A percentile compares a stretch with the other conserved stretches of the same genome.
phyloP scores from a whole-genome alignment of 2,888 invertebrate genomes.

The Thumatha senex region DNA sequence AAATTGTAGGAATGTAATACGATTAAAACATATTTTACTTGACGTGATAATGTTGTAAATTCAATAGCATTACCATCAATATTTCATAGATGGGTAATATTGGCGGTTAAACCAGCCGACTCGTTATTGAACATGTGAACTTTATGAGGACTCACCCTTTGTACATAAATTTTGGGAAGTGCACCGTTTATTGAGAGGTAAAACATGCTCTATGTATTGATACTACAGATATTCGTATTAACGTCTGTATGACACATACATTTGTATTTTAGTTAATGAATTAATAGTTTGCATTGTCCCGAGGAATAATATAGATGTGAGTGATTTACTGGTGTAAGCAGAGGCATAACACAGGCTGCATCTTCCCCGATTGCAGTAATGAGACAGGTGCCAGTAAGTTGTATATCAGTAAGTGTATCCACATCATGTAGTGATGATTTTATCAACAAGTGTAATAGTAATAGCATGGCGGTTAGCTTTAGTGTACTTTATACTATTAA shows the following conservation, averaged over 20 bases:
- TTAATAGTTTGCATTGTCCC: neutral
- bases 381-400: no score
- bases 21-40: conserved; percentile 20
- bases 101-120: conserved; percentile 71
- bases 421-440: no score
- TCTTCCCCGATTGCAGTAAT: no score
- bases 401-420: no score
- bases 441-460: no score
- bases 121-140: conserved; percentile 76
- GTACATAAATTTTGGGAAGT: conserved; percentile 76
- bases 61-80: conserved; percentile 63
- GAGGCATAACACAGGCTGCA: no score
- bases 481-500: no score
- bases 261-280: neutral
- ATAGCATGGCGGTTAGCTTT: no score
- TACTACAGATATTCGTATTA: conserved; percentile 65
- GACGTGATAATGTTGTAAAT: conserved; percentile 47
- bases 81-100: conserved; percentile 74
- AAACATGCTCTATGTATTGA: conserved; percentile 69
- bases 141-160: conserved; percentile 75
- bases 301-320: no score
- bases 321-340: no score
- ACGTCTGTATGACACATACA: conserved; percentile 26
- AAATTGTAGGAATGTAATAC: no score
- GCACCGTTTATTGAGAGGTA: conserved; percentile 62